These are phyloP conservation scores for Halcyon malimbica DNA, from an alignment of 2,113 vertebrate genomes.

Conservation along the genomic window DNA sequence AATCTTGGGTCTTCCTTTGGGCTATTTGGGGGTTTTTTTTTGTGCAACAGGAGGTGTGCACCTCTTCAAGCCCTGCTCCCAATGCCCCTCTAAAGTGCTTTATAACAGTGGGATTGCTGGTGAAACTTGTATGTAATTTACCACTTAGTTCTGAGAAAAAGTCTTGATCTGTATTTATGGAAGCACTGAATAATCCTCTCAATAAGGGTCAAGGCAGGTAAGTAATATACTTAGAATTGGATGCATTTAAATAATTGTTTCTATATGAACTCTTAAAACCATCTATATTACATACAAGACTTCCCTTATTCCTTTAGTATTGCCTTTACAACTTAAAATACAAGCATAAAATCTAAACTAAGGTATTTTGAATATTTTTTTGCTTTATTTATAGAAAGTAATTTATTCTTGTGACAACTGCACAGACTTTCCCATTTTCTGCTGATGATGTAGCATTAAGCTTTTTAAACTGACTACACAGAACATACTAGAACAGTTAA, in stretches of 20 bases:
- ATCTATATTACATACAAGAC: rapidly evolving
- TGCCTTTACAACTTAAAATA: neutral
- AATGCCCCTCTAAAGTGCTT: conserved; percentile 22
- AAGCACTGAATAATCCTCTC: conserved; percentile 42
- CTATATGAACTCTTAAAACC: neutral
- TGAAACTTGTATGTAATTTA: conserved; percentile 9
- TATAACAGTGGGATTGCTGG: neutral
- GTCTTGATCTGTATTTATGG: conserved; percentile 44
- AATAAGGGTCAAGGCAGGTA: conserved; percentile 14
- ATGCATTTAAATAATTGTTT: neutral
- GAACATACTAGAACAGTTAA: neutral
- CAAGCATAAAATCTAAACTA: neutral
- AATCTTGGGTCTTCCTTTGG: neutral
- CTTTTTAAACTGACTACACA: neutral
- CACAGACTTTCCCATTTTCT: neutral
- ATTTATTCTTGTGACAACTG: neutral
- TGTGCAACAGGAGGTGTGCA: neutral
- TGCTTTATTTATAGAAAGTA: neutral
- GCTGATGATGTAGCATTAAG: neutral
- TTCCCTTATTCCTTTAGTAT: neutral
- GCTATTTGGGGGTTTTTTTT: neutral
- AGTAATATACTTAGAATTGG: neutral
- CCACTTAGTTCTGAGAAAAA: conserved; percentile 8
- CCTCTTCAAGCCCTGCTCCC: neutral
- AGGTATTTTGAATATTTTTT: neutral